Evolutionary conservation across 2,113 vertebrate species (phyloP), one percentile per base, ranked within the genome.

Genomic region (Onychostruthus taczanowskii): DNA sequence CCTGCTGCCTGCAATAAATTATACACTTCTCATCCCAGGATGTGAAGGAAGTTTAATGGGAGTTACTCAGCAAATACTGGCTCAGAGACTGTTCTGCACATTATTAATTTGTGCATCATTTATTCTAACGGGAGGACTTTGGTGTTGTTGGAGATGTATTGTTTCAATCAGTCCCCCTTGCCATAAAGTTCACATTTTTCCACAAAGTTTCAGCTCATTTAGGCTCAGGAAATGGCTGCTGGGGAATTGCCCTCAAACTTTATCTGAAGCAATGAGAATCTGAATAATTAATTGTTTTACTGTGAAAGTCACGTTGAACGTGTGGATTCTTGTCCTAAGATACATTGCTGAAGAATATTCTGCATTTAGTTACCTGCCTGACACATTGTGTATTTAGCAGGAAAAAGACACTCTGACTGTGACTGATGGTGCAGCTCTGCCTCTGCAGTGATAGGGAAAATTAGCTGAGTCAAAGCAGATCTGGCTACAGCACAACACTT

Each of bases 381-480:
- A 81, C 90, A 97, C 66, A 75, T 23, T 94, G 93, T 79, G 91
- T 94, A 13, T 92, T 96, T 95, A 96, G 93, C 68, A 86, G 84
- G 80, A 41, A 43, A 95, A 96, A 89, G 93, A 16, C 80, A 49
- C 87, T 93, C 91, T 94, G 94, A 90, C 94, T 91, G 49, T 98
- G 96, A 97, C 63, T 88, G 95, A 98, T 97, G 88, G 84, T 46
- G 74, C 61, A 82, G 93, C 90, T 95, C 64, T 28, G 79, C 78
- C 95, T 96, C 94, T 61, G 90, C 89, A 67, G 81, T 86, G 94
- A 96, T 68, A 93, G 75, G 82, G 92, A 92, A 96, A 97, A 96
- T 88, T 81, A 96, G 69, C 77, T 88, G 94, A 97, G 97, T 94
- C 66, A 41, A 97, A 96, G 90, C 10, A 94, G 88, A 88, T 64